These are phyloP conservation scores for Drosophila eugracilis DNA, from an alignment of 1,140 invertebrate species.

Conservation along the genomic window DNA sequence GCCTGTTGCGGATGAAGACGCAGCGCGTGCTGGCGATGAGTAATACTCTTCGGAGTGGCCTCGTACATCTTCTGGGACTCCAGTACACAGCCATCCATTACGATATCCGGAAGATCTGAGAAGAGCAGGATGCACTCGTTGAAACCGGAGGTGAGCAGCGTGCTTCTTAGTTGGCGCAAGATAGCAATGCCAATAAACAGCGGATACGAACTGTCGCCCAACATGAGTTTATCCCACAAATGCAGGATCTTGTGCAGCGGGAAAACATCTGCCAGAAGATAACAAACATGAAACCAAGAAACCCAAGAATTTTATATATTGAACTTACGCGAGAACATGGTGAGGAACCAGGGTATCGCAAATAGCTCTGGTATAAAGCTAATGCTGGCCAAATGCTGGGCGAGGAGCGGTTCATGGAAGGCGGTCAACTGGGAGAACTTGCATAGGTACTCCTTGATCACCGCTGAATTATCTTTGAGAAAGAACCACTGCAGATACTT, in stretches of 20 bases:
- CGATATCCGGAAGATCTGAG: conserved; percentile 98
- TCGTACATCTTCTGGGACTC: conserved; percentile 95
- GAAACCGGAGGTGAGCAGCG: conserved; percentile 95
- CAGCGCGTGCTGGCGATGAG: conserved; percentile 88
- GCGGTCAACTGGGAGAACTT: conserved; percentile 98
- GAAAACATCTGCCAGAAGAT: conserved; percentile 92
- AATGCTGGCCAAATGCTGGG: conserved; percentile 96
- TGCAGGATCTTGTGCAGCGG: conserved; percentile 99
- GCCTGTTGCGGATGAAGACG: conserved; percentile 40
- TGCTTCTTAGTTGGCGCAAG: conserved; percentile 93
- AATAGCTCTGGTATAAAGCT: conserved; percentile 99
- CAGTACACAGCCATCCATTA: conserved; percentile 96
- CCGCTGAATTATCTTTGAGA: conserved; percentile 98
- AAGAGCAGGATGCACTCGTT: conserved; percentile 99
- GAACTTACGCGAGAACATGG: conserved; percentile 99
- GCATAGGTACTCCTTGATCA: conserved; percentile 98
- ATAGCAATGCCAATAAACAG: conserved; percentile 98
- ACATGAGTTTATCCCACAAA: conserved; percentile 97
- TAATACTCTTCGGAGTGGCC: conserved; percentile 94
- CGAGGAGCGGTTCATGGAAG: conserved; percentile 97
- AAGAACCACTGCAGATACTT: conserved; percentile 99
- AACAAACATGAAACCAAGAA: not conserved
- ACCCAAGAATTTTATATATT: not conserved
- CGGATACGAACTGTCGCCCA: conserved; percentile 97
- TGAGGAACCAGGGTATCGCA: conserved; percentile 99